phyloP scores from a whole-genome alignment of 35 echinoderm and acorn worm genomes.

The Ophioderma brevispina region DNA sequence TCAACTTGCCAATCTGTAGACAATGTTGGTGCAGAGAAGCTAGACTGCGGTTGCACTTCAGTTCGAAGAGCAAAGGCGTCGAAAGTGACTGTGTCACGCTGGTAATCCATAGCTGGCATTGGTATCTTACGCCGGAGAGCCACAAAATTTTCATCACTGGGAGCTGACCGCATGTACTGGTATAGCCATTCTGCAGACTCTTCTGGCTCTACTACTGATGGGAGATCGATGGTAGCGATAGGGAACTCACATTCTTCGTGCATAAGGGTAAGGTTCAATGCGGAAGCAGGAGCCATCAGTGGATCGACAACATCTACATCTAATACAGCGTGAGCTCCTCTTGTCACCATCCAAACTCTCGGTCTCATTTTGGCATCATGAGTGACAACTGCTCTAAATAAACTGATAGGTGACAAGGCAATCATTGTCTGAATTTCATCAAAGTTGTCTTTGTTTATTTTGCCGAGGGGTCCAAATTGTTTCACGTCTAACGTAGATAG shows the following conservation, averaged over 20 bases:
- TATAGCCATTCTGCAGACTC: slow-evolving; percentile 84
- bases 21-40: slow-evolving; percentile 87
- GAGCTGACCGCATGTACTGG: slow-evolving; percentile 80
- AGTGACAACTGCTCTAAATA: slow-evolving; percentile 69
- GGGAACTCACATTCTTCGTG: slow-evolving; percentile 96
- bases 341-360: slow-evolving; percentile 82
- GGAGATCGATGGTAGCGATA: slow-evolving; percentile 81
- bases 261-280: slow-evolving; percentile 85
- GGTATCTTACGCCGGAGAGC: slow-evolving; percentile 80
- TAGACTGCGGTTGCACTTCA: slow-evolving; percentile 89
- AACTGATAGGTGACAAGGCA: slow-evolving; percentile 72
- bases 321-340: slow-evolving; percentile 81
- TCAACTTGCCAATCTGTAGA: slow-evolving; percentile 88
- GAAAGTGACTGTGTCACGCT: slow-evolving; percentile 61
- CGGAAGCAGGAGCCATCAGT: slow-evolving; percentile 70
- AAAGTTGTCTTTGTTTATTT: slow-evolving; percentile 78
- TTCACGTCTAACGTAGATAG: slow-evolving; percentile 82
- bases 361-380: slow-evolving; percentile 79
- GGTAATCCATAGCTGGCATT: slow-evolving; percentile 65
- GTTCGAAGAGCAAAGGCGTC: slow-evolving; percentile 71
- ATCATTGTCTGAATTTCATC: slow-evolving; percentile 72
- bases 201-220: slow-evolving; percentile 59
- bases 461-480: slow-evolving; percentile 55
- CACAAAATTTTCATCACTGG: slow-evolving; percentile 87
- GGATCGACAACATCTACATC: slow-evolving; percentile 86